Conservation (phyloP, 2,797 vertebrate species). For the Tenualosa ilisha region DNA sequence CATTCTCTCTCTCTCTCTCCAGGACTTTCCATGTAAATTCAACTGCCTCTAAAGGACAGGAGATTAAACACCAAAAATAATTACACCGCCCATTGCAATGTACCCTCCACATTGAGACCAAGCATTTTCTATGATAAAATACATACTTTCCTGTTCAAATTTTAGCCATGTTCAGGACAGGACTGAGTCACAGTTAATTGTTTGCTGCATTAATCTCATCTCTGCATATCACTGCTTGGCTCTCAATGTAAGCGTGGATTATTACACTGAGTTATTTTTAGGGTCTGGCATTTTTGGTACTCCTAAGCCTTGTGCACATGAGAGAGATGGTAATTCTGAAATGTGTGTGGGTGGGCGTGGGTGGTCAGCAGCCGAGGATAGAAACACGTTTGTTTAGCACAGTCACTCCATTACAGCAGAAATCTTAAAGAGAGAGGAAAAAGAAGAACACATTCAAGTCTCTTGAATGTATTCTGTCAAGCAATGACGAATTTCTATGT, state of each 20-base stretch:
- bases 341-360: conserved; percentile 6
- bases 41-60: neutral
- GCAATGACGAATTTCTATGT: no score
- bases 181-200: conserved; percentile 8
- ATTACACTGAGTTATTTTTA: neutral
- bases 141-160: neutral
- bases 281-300: neutral
- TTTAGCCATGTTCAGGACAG: neutral
- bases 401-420: neutral
- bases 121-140: neutral
- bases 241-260: neutral
- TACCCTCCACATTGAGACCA: neutral
- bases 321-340: neutral
- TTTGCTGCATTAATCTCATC: conserved; percentile 1
- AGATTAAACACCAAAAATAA: neutral
- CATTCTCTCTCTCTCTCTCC: neutral
- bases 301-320: neutral
- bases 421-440: neutral
- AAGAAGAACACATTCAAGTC: neutral
- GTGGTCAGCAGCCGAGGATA: neutral
- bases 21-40: neutral
- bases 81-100: neutral
- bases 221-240: neutral
- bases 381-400: neutral
- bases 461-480: neutral